Evolutionary conservation across 2,888 invertebrate genomes (phyloP).

Genomic region (Tyria jacobaeae): DNA sequence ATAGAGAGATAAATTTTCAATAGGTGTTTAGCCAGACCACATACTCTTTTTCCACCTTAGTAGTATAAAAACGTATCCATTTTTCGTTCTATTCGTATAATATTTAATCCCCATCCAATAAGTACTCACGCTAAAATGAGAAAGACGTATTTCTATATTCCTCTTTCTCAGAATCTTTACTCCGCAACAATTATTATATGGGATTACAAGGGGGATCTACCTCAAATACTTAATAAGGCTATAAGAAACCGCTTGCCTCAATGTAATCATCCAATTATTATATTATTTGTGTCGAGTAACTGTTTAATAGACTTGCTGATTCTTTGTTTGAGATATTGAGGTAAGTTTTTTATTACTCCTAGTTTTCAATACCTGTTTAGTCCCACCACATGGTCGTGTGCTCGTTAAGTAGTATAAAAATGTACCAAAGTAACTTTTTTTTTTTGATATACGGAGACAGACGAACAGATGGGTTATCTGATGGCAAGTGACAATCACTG

Average conservation of each 20-base stretch:
- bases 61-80: not conserved
- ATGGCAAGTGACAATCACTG: too few species aligned
- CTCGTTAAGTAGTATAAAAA: too few species aligned
- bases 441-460: too few species aligned
- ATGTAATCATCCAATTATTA: constrained; percentile 11
- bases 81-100: not conserved
- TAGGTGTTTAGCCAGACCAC: not conserved
- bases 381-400: too few species aligned
- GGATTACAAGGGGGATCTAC: not conserved
- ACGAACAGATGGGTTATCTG: too few species aligned
- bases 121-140: not conserved
- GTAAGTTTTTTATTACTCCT: too few species aligned
- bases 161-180: not conserved
- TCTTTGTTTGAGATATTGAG: not conserved
- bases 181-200: constrained; percentile 4
- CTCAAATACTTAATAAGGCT: constrained; percentile 7
- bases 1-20: too few species aligned
- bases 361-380: too few species aligned
- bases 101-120: not conserved
- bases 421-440: too few species aligned
- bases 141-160: not conserved
- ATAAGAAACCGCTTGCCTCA: constrained; percentile 4
- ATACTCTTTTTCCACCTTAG: not conserved
- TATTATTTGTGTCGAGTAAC: constrained; percentile 3
- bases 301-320: constrained; percentile 1